phyloP scores from a whole-genome alignment of 2,113 vertebrate species.

The Neolamprologus ventralis region DNA sequence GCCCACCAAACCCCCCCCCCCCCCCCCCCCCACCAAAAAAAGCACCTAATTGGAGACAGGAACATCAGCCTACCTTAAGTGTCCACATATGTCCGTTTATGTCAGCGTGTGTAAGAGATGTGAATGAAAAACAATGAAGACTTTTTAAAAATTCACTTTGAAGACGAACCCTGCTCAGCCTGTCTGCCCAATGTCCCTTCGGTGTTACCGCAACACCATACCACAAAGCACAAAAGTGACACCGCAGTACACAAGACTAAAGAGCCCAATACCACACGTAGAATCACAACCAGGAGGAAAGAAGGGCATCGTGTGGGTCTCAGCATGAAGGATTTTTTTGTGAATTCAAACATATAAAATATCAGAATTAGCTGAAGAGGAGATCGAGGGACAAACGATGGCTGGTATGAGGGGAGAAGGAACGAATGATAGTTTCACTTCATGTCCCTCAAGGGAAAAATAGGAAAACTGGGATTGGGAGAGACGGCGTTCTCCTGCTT shows the following conservation, averaged over 20 bases:
- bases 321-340: background rate
- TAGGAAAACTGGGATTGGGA: background rate
- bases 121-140: slow-evolving; percentile 14
- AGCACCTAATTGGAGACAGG: slow-evolving; percentile 39
- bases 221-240: slow-evolving; percentile 27
- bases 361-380: background rate
- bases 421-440: slow-evolving; percentile 36
- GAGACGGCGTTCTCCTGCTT: background rate
- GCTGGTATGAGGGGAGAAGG: background rate
- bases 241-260: slow-evolving; percentile 1
- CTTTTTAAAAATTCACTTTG: slow-evolving; percentile 1
- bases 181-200: background rate
- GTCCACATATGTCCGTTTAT: background rate
- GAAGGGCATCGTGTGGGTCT: background rate
- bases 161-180: slow-evolving; percentile 17
- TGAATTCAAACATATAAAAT: background rate
- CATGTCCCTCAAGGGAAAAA: background rate
- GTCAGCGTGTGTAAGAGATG: background rate
- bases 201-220: slow-evolving; percentile 22
- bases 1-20: no score
- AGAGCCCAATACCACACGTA: slow-evolving; percentile 11
- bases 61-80: background rate
- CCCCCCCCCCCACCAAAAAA: background rate
- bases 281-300: slow-evolving; percentile 47
- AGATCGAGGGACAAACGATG: background rate